Evolutionary conservation across 2,113 vertebrate species (phyloP), one percentile per base, ranked within the genome.

Genomic region (Dipodomys merriami): DNA sequence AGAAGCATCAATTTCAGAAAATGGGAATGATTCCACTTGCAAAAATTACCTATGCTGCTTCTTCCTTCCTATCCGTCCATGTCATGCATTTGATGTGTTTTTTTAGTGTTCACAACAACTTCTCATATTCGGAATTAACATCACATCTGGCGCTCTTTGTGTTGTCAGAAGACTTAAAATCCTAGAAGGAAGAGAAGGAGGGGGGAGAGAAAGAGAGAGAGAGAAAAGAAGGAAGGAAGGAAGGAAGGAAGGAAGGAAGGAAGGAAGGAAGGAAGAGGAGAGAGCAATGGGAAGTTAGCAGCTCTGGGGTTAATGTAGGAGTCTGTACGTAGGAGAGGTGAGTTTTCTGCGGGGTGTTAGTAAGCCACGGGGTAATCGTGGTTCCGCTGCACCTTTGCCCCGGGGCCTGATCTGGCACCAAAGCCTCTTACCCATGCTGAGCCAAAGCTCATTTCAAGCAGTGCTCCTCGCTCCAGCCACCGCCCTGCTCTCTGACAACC

Each of bases 341-440:
- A 98, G 97, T 98, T 98, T 97, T 96, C 97, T 96, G 98, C 98
- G 97, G 97, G 97, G 97, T 97, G 97, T 96, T 97, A 96, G 97
- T 97, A 97, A 98, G 98, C 95, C 96, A 90, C 86, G 89, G 91
- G 97, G 94, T 98, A 98, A 98, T 98, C 98, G 98, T 97, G 95
- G 95, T 97, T 98, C 98, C 74, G 97, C 98, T 98, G 98, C 94
- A 97, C 97, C 97, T 97, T 96, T 98, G 98, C 98, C 98, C 97
- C 97, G 98, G 98, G 98, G 97, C 98, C 98, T 98, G 98, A 98
- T 97, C 97, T 97, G 94, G 97, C 96, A 96, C 98, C 98, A 98
- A 98, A 98, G 97, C 98, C 96, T 98, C 97, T 98, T 98, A 98
- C 94, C 86, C 97, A 97, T 95, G 97, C 95, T 98, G 98, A 98